phyloP scores from a whole-genome alignment of 2,113 vertebrate species.

The Cebidichthys violaceus region DNA sequence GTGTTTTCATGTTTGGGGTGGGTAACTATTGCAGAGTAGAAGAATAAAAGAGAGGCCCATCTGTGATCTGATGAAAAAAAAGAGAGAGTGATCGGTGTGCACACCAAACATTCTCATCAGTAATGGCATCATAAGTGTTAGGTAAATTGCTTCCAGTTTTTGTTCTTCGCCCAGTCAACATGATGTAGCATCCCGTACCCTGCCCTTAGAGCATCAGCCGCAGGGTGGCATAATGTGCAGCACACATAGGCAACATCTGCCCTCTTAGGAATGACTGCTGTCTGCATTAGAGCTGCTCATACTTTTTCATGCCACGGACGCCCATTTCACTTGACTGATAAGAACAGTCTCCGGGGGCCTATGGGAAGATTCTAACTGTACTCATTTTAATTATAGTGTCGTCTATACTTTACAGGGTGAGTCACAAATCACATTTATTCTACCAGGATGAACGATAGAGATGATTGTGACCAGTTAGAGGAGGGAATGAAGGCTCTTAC shows the following conservation, averaged over 20 bases:
- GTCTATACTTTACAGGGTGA: neutral
- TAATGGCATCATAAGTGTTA: conserved; percentile 7
- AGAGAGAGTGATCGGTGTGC: neutral
- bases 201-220: conserved; percentile 9
- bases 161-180: neutral
- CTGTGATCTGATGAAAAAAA: no score
- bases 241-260: conserved; percentile 16
- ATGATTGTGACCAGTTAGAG: conserved; percentile 9
- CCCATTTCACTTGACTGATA: conserved; percentile 30
- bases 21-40: neutral
- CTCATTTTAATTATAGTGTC: conserved; percentile 20
- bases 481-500: neutral
- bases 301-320: conserved; percentile 12
- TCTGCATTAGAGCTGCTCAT: conserved; percentile 16
- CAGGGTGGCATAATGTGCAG: conserved; percentile 18
- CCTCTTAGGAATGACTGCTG: conserved; percentile 16
- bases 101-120: conserved; percentile 9
- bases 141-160: neutral
- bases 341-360: conserved; percentile 3
- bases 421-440: conserved; percentile 16
- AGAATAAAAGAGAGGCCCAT: neutral
- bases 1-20: neutral
- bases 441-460: neutral
- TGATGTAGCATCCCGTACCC: conserved; percentile 6
- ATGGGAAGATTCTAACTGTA: conserved; percentile 16